phyloP scores from a whole-genome alignment of 2,797 vertebrate genomes.

The Erpetoichthys calabaricus region DNA sequence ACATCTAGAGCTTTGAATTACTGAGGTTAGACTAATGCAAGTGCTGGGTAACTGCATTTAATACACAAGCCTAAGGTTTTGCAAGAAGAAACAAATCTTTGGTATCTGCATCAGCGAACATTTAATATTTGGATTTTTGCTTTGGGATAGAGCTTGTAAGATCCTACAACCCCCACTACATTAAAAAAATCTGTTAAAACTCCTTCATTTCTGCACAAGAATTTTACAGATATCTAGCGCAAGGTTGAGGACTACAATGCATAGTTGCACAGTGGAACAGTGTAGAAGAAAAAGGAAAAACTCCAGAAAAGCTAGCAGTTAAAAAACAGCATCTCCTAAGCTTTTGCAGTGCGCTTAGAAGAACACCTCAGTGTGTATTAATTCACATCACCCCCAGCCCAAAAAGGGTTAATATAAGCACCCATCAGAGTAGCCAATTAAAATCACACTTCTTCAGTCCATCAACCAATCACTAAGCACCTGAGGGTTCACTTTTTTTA shows the following conservation, averaged over 20 bases:
- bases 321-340: conserved; percentile 62
- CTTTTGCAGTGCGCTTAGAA: conserved; percentile 66
- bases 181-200: conserved; percentile 64
- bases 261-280: conserved; percentile 92
- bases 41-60: conserved; percentile 96
- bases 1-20: conserved; percentile 99
- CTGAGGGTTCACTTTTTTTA: conserved; percentile 6
- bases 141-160: conserved; percentile 98
- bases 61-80: conserved; percentile 94
- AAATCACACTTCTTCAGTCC: conserved; percentile 39
- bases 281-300: conserved; percentile 41
- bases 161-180: conserved; percentile 63
- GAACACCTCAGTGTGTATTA: conserved; percentile 71
- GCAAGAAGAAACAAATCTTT: conserved; percentile 89
- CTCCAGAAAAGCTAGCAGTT: conserved; percentile 13
- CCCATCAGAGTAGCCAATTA: conserved; percentile 67
- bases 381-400: conserved; percentile 74
- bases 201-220: conserved; percentile 42
- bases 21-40: conserved; percentile 98
- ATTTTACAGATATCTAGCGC: conserved; percentile 58
- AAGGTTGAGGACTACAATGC: conserved; percentile 85
- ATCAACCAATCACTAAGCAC: conserved; percentile 27
- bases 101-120: conserved; percentile 98
- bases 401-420: conserved; percentile 48
- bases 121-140: conserved; percentile 99